These are phyloP conservation scores for Progne subis DNA, from an alignment of 2,113 vertebrate species.

Conservation along the genomic window DNA sequence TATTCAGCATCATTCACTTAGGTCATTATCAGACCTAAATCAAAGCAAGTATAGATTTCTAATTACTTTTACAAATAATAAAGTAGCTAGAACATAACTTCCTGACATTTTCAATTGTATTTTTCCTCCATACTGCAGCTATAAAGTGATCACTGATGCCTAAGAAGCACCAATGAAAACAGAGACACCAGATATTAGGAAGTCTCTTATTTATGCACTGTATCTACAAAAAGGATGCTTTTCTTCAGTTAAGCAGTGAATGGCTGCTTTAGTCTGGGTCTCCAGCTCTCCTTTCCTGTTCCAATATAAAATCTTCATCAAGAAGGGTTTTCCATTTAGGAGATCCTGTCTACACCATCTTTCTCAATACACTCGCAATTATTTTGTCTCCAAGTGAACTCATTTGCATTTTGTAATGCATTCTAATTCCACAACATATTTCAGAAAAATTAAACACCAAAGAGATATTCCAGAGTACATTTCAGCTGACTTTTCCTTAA, in stretches of 20 bases:
- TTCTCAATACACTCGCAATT: not conserved
- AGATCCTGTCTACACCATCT: not conserved
- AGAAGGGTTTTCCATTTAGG: not conserved
- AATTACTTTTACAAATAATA: slow-evolving; percentile 1
- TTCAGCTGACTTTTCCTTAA: not conserved
- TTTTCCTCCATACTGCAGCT: not conserved
- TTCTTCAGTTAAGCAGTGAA: not conserved
- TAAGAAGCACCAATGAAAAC: not conserved
- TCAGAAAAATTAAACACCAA: not conserved
- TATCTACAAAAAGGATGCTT: not conserved
- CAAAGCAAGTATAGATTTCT: not conserved
- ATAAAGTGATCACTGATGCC: not conserved
- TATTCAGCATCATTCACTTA: not conserved
- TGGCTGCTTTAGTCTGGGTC: not conserved
- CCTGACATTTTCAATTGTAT: not conserved
- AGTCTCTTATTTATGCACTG: not conserved
- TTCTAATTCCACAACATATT: not conserved
- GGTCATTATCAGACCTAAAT: not conserved
- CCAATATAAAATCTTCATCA: not conserved
- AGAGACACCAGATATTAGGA: not conserved
- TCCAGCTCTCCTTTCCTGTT: not conserved
- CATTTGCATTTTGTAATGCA: not conserved
- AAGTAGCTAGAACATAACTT: not conserved
- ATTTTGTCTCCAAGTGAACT: not conserved
- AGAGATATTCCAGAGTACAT: not conserved